These are phyloP conservation scores for Brachyopa scutellaris DNA, from an alignment of 2,888 invertebrate species.

Conservation along the genomic window DNA sequence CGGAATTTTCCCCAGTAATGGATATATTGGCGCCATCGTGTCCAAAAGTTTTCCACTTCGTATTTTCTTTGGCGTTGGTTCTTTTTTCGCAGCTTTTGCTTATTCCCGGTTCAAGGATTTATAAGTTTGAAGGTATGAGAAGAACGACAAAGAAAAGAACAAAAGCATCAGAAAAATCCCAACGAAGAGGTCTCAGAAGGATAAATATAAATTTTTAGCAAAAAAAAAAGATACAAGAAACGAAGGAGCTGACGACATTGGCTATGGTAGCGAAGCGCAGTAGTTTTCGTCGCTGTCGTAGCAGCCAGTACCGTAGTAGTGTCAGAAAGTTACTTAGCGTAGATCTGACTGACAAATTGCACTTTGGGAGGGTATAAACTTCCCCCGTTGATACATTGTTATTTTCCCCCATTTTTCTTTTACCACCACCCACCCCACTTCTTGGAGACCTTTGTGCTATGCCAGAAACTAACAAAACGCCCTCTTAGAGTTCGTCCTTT, in stretches of 20 bases:
- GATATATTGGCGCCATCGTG: slow-evolving; percentile 69
- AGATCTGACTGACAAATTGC: slow-evolving; percentile 70
- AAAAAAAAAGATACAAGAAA: too few relatives aligned
- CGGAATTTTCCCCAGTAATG: slow-evolving; percentile 65
- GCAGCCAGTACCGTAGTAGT: slow-evolving; percentile 53
- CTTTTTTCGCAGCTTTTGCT: neutral
- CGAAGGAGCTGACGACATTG: slow-evolving; percentile 53
- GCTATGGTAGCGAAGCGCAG: neutral
- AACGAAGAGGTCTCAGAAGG: slow-evolving; percentile 44
- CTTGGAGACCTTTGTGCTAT: neutral
- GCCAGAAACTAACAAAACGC: too few relatives aligned
- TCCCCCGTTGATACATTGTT: slow-evolving; percentile 59
- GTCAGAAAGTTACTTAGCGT: slow-evolving; percentile 68
- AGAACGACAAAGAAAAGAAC: slow-evolving; percentile 7
- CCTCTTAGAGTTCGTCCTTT: neutral
- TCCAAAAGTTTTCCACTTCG: slow-evolving; percentile 69
- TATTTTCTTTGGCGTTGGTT: slow-evolving; percentile 43
- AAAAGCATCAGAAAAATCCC: slow-evolving; percentile 42
- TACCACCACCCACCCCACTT: neutral
- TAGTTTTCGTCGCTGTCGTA: slow-evolving; percentile 14
- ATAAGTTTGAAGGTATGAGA: slow-evolving; percentile 46
- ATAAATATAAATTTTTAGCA: slow-evolving; percentile 55
- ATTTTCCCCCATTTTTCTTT: slow-evolving; percentile 54
- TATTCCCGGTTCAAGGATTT: slow-evolving; percentile 45
- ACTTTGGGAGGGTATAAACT: slow-evolving; percentile 29